phyloP scores from a whole-genome alignment of 2,113 vertebrate species.

The Cacatua alba region DNA sequence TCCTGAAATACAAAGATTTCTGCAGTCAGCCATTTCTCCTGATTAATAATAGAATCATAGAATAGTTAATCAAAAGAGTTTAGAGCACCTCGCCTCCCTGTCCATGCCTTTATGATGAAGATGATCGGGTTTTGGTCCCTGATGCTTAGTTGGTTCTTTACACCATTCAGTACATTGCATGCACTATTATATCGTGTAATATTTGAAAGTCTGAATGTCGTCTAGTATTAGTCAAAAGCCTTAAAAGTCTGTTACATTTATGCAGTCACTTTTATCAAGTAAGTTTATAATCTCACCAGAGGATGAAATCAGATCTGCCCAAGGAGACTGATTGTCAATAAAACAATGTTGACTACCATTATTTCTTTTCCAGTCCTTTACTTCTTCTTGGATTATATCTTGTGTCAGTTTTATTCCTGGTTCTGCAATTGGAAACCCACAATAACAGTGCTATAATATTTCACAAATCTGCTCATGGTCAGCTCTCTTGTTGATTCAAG shows the following conservation, averaged over 20 bases:
- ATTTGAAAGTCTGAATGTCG: background rate
- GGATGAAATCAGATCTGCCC: slow-evolving; percentile 44
- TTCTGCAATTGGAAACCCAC: slow-evolving; percentile 51
- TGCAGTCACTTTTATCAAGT: slow-evolving; percentile 36
- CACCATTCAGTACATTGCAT: background rate
- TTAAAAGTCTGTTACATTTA: slow-evolving; percentile 23
- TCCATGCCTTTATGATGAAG: background rate
- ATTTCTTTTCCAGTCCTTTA: slow-evolving; percentile 55
- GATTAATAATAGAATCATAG: background rate
- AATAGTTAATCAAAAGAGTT: background rate
- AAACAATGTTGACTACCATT: slow-evolving; percentile 19
- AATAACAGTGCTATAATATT: slow-evolving; percentile 33
- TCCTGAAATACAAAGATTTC: background rate
- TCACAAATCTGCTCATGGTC: slow-evolving; percentile 28
- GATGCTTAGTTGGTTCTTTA: background rate
- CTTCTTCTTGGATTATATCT: slow-evolving; percentile 51
- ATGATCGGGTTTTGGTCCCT: background rate
- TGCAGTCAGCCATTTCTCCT: background rate
- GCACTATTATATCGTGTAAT: background rate
- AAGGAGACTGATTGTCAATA: slow-evolving; percentile 35
- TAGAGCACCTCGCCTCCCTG: background rate
- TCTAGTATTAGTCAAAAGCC: background rate
- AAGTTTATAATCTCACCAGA: slow-evolving; percentile 49
- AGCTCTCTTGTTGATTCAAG: slow-evolving; percentile 18
- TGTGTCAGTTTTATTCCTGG: slow-evolving; percentile 36